A percentile compares a stretch with the other conserved stretches of the same genome.
Evolutionary conservation across 1,140 invertebrate genomes (phyloP).

Genomic region (Trichonephila clavipes): DNA sequence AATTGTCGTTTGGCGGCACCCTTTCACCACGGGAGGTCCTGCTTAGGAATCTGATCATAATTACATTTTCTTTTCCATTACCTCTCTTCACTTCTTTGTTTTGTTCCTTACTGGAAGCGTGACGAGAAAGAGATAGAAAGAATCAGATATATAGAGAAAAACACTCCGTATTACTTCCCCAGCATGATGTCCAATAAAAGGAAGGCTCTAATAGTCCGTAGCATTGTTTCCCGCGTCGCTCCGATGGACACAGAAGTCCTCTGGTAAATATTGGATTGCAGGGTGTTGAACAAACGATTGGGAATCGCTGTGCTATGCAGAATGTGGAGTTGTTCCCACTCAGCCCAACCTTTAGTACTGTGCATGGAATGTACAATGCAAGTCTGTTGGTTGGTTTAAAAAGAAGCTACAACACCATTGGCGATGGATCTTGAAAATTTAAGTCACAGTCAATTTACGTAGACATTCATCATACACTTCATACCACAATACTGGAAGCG

Average conservation of each 20-base stretch:
- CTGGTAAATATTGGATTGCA: not conserved
- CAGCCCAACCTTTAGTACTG: not conserved
- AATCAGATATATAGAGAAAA: not conserved
- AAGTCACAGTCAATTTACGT: too few relatives aligned
- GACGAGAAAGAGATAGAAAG: not conserved
- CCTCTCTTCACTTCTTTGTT: not conserved
- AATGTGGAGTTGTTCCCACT: not conserved
- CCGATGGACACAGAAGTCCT: not conserved
- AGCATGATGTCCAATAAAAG: not conserved
- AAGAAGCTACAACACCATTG: too few relatives aligned
- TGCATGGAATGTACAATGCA: not conserved
- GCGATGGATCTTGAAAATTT: too few relatives aligned
- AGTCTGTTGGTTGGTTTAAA: too few relatives aligned
- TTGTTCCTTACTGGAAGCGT: not conserved
- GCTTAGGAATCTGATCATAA: constrained; percentile 11
- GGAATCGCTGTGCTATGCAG: not conserved
- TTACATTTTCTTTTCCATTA: constrained; percentile 38
- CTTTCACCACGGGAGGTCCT: constrained; percentile 2
- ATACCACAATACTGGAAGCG: too few relatives aligned
- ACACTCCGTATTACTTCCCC: not conserved
- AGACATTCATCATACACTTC: too few relatives aligned
- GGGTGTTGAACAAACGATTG: not conserved
- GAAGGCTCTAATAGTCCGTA: constrained; percentile 11
- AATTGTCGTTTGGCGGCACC: constrained; percentile 2
- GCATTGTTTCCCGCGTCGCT: constrained; percentile 14